Evolutionary conservation across 1,140 invertebrate species (phyloP).

Genomic region (Neomicropteryx cornuta): DNA sequence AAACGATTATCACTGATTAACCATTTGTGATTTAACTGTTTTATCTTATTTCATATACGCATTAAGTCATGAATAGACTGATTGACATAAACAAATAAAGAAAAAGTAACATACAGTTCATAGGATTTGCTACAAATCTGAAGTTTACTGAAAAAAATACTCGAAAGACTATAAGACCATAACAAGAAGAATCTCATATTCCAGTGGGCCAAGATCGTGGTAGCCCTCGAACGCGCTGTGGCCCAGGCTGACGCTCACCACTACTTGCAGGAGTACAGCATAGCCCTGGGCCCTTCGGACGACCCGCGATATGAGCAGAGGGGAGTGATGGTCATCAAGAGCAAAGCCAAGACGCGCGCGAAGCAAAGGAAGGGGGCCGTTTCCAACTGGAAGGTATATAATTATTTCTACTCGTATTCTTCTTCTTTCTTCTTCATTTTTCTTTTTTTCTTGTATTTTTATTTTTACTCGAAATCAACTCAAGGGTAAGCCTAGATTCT

Average conservation of each 20-base stretch:
- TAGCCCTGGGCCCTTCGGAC: constrained; percentile 77
- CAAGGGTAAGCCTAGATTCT: no score
- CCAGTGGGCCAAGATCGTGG: constrained; percentile 97
- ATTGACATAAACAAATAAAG: no score
- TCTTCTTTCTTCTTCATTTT: not conserved
- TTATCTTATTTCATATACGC: no score
- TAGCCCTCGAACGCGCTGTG: constrained; percentile 86
- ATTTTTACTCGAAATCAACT: no score
- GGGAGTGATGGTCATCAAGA: constrained; percentile 96
- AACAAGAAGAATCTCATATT: no score
- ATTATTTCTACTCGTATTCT: constrained; percentile 3
- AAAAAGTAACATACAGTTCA: no score
- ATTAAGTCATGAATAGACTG: no score
- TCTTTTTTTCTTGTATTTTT: not conserved
- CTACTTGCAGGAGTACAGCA: constrained; percentile 91
- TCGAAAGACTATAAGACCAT: no score
- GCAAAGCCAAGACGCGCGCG: constrained; percentile 90
- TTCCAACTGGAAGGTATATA: constrained; percentile 87
- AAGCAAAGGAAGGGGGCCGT: constrained; percentile 94
- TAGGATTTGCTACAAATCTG: no score
- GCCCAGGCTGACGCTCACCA: constrained; percentile 78
- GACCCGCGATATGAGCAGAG: constrained; percentile 71
- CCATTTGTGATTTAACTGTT: no score
- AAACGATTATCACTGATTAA: no score
- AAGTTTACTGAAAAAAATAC: no score